A percentile compares a stretch with the other conserved stretches of the same genome.
Conservation (phyloP, 1,140 invertebrate genomes). For the Condylostylus longicornis region DNA sequence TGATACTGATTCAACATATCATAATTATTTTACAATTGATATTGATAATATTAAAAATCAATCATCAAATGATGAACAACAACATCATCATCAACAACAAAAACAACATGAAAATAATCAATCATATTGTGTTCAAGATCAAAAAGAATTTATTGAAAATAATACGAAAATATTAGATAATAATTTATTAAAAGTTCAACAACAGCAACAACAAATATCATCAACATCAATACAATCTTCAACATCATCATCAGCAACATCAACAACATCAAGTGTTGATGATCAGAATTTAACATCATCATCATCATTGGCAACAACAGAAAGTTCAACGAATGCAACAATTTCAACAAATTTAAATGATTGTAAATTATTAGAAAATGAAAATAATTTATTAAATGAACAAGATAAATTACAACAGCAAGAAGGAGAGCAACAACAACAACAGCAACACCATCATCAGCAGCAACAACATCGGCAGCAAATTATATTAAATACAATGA, state of each 20-base stretch:
- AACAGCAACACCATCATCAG: conserved; percentile 23
- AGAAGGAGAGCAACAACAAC: too few relatives aligned
- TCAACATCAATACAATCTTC: conserved; percentile 11
- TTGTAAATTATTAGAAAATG: too few relatives aligned
- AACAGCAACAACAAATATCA: conserved; percentile 2
- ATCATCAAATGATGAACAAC: conserved; percentile 2
- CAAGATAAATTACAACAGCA: too few relatives aligned
- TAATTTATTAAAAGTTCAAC: neutral
- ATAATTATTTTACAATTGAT: conserved; percentile 30
- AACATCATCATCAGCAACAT: conserved; percentile 21
- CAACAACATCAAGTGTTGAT: conserved; percentile 28
- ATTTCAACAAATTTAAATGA: too few relatives aligned
- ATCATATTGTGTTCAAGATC: neutral
- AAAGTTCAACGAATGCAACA: conserved; percentile 17
- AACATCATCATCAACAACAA: neutral
- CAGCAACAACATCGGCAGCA: conserved; percentile 6
- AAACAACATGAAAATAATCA: neutral
- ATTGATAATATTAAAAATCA: conserved; percentile 19
- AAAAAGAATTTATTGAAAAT: neutral
- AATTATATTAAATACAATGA: too few relatives aligned
- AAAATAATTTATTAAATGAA: too few relatives aligned
- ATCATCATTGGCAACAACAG: too few relatives aligned
- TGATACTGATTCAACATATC: too few relatives aligned
- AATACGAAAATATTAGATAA: neutral
- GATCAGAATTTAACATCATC: conserved; percentile 13